Evolutionary conservation across 2,797 vertebrate genomes (phyloP).

Genomic region (Arrhamphus sclerolepis): DNA sequence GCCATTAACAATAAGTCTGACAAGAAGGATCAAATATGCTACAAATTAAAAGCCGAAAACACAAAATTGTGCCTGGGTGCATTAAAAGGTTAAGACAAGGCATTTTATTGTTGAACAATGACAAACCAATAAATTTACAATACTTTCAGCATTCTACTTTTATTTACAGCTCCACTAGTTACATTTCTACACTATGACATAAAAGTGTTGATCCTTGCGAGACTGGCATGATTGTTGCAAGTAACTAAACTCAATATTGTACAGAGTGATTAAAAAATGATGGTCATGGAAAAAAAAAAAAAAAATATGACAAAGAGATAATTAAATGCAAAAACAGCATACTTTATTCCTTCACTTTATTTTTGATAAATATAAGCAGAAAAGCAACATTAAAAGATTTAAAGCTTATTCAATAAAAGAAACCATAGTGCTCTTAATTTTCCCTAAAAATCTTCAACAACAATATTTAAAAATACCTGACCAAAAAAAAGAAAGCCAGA

Average conservation of each 20-base stretch:
- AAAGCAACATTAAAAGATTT: not conserved
- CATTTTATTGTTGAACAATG: conserved; percentile 36
- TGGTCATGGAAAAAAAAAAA: conserved; percentile 2
- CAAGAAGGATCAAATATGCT: too few species aligned
- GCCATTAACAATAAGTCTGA: too few species aligned
- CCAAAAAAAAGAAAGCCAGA: not conserved
- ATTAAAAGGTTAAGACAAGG: not conserved
- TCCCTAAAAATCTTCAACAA: conserved; percentile 36
- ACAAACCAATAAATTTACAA: conserved; percentile 54
- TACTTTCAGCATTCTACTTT: conserved; percentile 8
- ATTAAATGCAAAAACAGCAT: not conserved
- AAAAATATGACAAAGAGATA: not conserved
- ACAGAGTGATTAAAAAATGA: not conserved
- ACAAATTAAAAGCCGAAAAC: too few species aligned
- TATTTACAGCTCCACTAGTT: conserved; percentile 63
- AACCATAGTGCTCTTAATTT: conserved; percentile 27
- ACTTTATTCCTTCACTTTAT: conserved; percentile 47
- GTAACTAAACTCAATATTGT: not conserved
- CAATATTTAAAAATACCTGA: not conserved
- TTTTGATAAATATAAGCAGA: conserved; percentile 17
- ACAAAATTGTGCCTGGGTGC: too few species aligned
- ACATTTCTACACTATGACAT: conserved; percentile 6
- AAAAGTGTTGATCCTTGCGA: conserved; percentile 1
- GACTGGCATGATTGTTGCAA: conserved; percentile 3
- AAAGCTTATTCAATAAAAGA: not conserved